Percentiles rank a stretch among this genome's conserved stretches.
Conservation (phyloP, 2,797 vertebrate genomes). For the Lepilemur septentrionalis region DNA sequence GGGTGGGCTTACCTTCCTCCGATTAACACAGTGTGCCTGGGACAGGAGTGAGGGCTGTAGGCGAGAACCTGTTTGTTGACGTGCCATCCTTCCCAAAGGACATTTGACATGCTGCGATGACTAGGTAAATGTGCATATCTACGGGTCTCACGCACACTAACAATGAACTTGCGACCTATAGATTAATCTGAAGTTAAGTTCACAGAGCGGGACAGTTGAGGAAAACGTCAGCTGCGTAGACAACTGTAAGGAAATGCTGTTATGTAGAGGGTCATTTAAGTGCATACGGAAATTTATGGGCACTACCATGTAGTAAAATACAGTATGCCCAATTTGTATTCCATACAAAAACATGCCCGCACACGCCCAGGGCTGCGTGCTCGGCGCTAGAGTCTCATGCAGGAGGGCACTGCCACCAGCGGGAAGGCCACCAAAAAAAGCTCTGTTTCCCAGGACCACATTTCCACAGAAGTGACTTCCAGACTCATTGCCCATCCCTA, state of each 20-base stretch:
- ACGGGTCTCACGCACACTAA: not conserved
- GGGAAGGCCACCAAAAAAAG: not conserved
- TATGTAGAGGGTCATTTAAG: not conserved
- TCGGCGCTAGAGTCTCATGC: not conserved
- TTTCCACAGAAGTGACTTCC: not conserved
- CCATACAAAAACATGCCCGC: not conserved
- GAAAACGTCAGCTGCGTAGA: not conserved
- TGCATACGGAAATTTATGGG: not conserved
- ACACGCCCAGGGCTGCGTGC: not conserved
- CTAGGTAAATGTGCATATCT: not conserved
- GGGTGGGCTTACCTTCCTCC: not conserved
- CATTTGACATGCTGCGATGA: not conserved
- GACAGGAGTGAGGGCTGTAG: not conserved
- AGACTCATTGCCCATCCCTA: not conserved
- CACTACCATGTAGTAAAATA: not conserved
- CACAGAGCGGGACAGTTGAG: not conserved
- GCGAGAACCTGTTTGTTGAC: not conserved
- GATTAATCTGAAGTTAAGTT: not conserved
- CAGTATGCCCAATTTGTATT: not conserved
- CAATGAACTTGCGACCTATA: not conserved
- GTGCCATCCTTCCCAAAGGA: not conserved
- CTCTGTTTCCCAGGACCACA: not conserved
- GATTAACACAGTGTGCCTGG: not conserved
- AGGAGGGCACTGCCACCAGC: not conserved
- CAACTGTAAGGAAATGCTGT: not conserved